phyloP scores from a whole-genome alignment of 2,113 vertebrate species.

The Theristicus caerulescens region DNA sequence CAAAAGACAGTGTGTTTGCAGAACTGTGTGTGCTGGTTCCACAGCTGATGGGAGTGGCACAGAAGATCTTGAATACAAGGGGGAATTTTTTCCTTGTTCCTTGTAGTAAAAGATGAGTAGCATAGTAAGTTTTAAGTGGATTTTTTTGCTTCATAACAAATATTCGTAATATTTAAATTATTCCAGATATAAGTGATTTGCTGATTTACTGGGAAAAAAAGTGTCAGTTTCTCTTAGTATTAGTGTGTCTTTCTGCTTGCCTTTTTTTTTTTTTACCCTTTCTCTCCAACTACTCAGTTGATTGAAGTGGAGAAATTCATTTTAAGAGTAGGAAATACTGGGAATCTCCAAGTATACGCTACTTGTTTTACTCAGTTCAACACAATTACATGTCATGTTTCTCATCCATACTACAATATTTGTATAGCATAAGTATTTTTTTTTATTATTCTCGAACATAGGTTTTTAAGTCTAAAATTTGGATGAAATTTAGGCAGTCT shows the following conservation, averaged over 20 bases:
- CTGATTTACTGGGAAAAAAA: not conserved
- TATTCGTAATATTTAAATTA: not conserved
- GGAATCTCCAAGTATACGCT: not conserved
- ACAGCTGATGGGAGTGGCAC: not conserved
- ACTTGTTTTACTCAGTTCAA: not conserved
- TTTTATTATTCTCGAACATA: not conserved
- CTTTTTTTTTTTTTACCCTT: too few relatives aligned
- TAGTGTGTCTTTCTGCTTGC: not conserved
- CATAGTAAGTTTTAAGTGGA: not conserved
- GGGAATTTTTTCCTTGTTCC: not conserved
- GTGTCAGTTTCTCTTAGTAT: not conserved
- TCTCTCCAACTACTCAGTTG: not conserved
- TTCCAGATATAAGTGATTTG: not conserved
- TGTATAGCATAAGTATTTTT: not conserved
- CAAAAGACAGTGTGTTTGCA: not conserved
- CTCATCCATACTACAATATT: not conserved
- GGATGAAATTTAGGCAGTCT: not conserved
- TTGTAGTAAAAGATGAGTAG: not conserved
- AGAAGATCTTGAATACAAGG: not conserved
- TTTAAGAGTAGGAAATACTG: not conserved
- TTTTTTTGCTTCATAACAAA: not conserved
- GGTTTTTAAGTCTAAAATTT: not conserved
- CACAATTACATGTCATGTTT: not conserved
- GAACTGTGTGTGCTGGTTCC: not conserved
- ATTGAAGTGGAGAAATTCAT: not conserved